Evolutionary conservation across 2,888 invertebrate species (phyloP).

Genomic region (Oscheius sp.): DNA sequence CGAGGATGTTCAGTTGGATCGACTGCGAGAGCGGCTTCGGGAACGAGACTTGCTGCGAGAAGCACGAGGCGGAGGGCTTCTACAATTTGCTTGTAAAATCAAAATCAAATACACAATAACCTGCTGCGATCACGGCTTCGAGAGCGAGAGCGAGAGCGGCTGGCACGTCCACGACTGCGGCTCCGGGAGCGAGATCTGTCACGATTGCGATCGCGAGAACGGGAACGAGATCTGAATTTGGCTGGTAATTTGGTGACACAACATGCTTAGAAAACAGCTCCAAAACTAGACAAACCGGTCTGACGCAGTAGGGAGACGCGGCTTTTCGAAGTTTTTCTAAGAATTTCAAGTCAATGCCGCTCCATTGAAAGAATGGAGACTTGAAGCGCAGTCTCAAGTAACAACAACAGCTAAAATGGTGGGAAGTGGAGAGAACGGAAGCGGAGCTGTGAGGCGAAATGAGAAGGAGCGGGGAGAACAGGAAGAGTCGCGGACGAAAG

Average conservation of each 20-base stretch:
- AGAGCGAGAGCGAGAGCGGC: constrained; percentile 42
- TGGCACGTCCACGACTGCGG: constrained; percentile 45
- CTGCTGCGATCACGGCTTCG: constrained; percentile 43
- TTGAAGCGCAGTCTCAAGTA: constrained; percentile 35
- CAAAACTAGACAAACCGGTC: constrained; percentile 34
- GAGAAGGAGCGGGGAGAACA: constrained; percentile 46
- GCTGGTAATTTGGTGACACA: not conserved
- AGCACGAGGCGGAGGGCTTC: constrained; percentile 29
- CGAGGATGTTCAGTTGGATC: constrained; percentile 31
- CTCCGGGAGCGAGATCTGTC: constrained; percentile 42
- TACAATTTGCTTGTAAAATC: not conserved
- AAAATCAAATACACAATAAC: not conserved
- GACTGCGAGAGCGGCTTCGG: constrained; percentile 45
- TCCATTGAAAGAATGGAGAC: not conserved
- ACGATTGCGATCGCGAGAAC: constrained; percentile 42
- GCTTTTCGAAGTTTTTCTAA: constrained; percentile 40
- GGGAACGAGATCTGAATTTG: constrained; percentile 43
- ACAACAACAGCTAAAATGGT: constrained; percentile 13
- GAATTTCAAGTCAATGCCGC: constrained; percentile 32
- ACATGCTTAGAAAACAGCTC: constrained; percentile 18
- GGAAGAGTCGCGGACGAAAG: constrained; percentile 50
- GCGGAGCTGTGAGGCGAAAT: constrained; percentile 41
- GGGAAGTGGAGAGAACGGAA: constrained; percentile 33
- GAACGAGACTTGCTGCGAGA: constrained; percentile 24
- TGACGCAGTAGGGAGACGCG: constrained; percentile 39